Conservation (phyloP, 2,113 vertebrate genomes). For the Heterocephalus glaber region DNA sequence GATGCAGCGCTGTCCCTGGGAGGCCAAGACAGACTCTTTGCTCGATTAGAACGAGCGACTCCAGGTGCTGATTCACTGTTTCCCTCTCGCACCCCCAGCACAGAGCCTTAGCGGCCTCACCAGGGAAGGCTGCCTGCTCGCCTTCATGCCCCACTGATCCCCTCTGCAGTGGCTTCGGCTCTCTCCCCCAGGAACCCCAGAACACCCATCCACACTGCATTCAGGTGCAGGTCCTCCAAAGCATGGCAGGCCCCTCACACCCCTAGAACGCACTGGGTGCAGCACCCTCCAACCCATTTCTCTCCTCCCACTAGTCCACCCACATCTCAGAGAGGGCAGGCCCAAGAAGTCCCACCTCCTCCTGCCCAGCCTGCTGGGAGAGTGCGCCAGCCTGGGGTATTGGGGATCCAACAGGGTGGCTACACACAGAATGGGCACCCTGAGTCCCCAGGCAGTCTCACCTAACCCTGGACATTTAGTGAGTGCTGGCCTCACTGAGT, state of each 20-base stretch:
- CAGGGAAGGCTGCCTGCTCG: not conserved
- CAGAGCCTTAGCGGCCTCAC: not conserved
- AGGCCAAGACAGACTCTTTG: not conserved
- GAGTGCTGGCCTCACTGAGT: not conserved
- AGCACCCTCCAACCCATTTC: not conserved
- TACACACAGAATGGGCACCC: not conserved
- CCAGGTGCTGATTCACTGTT: not conserved
- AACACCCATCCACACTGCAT: not conserved
- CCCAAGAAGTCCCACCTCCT: not conserved
- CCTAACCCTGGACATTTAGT: accelerated
- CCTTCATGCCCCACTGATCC: not conserved
- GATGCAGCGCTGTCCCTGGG: not conserved
- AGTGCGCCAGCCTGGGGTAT: not conserved
- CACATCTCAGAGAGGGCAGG: not conserved
- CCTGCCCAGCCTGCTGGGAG: not conserved
- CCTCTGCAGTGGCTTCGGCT: not conserved
- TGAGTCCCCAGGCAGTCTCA: not conserved
- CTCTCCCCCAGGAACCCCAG: not conserved
- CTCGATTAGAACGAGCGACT: not conserved
- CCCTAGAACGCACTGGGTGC: not conserved
- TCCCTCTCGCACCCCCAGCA: not conserved
- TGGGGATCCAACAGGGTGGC: not conserved
- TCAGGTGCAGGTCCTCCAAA: not conserved
- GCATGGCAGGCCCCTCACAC: not conserved
- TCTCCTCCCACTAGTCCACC: not conserved